A percentile compares a stretch with the other conserved stretches of the same genome.
Evolutionary conservation across 2,113 vertebrate species (phyloP).

Genomic region (Megaleporinus macrocephalus): DNA sequence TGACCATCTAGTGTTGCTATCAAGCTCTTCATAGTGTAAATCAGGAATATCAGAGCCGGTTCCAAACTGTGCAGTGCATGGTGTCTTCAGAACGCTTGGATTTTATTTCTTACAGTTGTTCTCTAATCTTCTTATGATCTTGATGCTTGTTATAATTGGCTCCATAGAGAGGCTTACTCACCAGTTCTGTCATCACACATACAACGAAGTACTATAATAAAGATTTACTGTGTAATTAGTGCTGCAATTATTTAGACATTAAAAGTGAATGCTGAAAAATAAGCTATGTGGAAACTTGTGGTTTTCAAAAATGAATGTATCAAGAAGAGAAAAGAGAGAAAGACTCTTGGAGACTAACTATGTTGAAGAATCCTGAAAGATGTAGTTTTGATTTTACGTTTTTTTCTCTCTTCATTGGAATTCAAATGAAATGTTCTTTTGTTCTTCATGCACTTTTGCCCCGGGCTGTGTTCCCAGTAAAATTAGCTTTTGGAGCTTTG

Average conservation of each 20-base stretch:
- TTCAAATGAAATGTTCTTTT: neutral
- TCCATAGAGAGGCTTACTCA: too few relatives aligned
- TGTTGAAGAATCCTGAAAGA: neutral
- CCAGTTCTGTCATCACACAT: neutral
- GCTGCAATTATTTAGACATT: neutral
- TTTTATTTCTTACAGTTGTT: too few relatives aligned
- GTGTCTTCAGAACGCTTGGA: too few relatives aligned
- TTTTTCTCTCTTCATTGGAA: conserved; percentile 2
- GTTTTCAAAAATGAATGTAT: neutral
- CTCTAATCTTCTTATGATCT: too few relatives aligned
- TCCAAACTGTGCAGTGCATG: too few relatives aligned
- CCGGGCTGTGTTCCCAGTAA: neutral
- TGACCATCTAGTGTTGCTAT: too few relatives aligned
- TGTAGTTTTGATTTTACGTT: neutral
- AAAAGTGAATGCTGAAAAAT: neutral
- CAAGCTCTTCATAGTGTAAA: too few relatives aligned
- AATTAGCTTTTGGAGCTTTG: neutral
- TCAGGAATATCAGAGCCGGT: too few relatives aligned
- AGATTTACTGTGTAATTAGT: neutral
- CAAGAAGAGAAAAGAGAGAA: neutral
- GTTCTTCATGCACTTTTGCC: neutral
- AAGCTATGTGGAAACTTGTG: neutral
- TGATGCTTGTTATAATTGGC: too few relatives aligned
- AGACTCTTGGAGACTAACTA: too few relatives aligned
- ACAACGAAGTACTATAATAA: neutral